A percentile compares a stretch with the other conserved stretches of the same genome.
Conservation (phyloP, 1,140 invertebrate genomes). For the Psilanteris sp. region DNA sequence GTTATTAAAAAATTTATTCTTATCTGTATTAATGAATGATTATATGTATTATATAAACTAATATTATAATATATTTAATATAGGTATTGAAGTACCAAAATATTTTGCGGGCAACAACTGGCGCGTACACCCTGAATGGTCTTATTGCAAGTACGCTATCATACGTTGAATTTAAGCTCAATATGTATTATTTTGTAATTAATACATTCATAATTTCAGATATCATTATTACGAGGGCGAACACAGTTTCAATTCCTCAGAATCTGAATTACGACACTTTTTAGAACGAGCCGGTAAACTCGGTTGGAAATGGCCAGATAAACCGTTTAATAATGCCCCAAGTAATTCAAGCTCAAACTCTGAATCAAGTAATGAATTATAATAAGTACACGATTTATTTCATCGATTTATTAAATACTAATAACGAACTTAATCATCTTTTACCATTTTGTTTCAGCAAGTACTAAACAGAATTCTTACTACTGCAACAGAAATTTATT, state of each 20-base stretch:
- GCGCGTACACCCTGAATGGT: conserved; percentile 95
- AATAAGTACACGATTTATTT: no score
- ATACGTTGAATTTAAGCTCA: no score
- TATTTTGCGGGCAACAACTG: conserved; percentile 88
- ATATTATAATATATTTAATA: no score
- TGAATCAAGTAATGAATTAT: conserved; percentile 61
- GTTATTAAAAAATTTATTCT: no score
- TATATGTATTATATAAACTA: no score
- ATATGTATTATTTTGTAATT: no score
- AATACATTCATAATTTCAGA: no score
- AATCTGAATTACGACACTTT: conserved; percentile 88
- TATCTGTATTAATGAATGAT: no score
- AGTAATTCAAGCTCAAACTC: conserved; percentile 77
- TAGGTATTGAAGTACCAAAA: conserved; percentile 83
- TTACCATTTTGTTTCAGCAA: conserved; percentile 71
- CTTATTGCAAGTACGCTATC: conserved; percentile 79
- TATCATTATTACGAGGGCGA: conserved; percentile 81
- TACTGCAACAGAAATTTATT: conserved; percentile 90
- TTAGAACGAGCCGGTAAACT: conserved; percentile 84
- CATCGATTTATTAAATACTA: no score
- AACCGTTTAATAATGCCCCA: conserved; percentile 77
- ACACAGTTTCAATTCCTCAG: conserved; percentile 80
- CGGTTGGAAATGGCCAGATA: conserved; percentile 88
- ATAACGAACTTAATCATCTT: no score
- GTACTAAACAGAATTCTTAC: conserved; percentile 82